Conservation (phyloP, 35 echinoderm and acorn worm species). For the Strongylocentrotus purpuratus region DNA sequence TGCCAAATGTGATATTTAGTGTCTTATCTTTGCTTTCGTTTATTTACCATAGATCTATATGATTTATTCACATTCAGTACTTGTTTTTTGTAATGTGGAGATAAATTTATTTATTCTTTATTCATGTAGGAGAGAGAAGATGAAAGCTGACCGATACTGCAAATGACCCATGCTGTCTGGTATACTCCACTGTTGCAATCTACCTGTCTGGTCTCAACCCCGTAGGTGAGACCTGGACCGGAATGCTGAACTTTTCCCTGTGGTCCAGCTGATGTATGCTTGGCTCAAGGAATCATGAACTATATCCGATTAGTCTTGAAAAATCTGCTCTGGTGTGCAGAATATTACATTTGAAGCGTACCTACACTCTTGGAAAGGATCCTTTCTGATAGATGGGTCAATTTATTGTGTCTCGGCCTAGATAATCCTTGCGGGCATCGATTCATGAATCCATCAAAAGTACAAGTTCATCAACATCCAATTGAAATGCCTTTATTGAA, state of each 20-base stretch:
- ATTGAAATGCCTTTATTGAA: no score
- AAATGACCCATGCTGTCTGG: conserved; percentile 55
- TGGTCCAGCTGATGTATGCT: not conserved
- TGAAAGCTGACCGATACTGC: conserved; percentile 99
- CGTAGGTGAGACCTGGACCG: not conserved
- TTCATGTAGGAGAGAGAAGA: conserved; percentile 91
- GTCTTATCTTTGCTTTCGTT: not conserved
- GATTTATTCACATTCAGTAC: not conserved
- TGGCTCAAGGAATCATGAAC: not conserved
- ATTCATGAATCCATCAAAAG: no score
- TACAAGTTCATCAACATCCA: no score
- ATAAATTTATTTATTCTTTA: not conserved
- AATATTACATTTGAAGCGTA: no score
- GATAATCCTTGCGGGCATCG: no score
- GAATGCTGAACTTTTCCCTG: not conserved
- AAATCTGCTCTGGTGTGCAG: no score
- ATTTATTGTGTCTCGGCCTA: no score
- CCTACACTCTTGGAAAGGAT: no score
- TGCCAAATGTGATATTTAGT: not conserved
- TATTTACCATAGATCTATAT: not conserved
- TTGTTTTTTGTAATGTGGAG: not conserved
- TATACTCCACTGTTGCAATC: not conserved
- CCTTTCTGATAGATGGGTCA: no score
- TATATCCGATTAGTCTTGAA: not conserved
- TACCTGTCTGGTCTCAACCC: not conserved